Conservation (phyloP, 2,888 invertebrate genomes). For the Amphipyra berbera region DNA sequence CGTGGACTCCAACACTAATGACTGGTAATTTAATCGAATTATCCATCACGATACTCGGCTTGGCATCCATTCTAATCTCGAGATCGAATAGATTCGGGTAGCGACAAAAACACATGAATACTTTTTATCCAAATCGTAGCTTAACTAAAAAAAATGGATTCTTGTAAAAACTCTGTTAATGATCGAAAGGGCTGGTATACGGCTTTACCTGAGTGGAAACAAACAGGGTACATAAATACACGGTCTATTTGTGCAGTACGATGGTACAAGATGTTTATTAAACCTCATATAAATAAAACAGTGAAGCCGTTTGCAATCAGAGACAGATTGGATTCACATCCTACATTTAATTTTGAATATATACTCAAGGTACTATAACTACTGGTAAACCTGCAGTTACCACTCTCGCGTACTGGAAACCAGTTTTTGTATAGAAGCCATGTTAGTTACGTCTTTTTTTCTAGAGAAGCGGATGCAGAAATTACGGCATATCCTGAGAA, state of each 20-base stretch:
- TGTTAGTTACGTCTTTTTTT: slow-evolving; percentile 18
- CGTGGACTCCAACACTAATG: slow-evolving; percentile 67
- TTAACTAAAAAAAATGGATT: slow-evolving; percentile 25
- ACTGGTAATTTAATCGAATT: slow-evolving; percentile 75
- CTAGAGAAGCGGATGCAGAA: slow-evolving; percentile 34
- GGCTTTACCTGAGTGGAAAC: slow-evolving; percentile 63
- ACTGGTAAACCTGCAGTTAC: slow-evolving; percentile 24
- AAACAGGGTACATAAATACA: slow-evolving; percentile 50
- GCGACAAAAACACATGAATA: slow-evolving; percentile 49
- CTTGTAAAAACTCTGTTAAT: slow-evolving; percentile 55
- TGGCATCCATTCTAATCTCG: slow-evolving; percentile 58
- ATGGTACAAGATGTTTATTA: slow-evolving; percentile 7
- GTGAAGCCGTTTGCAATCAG: slow-evolving; percentile 12
- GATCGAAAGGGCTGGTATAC: slow-evolving; percentile 58
- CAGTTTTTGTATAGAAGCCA: slow-evolving; percentile 34
- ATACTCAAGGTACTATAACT: slow-evolving; percentile 1
- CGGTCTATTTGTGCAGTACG: slow-evolving; percentile 19
- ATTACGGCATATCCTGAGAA: slow-evolving; percentile 44
- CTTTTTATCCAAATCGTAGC: slow-evolving; percentile 56
- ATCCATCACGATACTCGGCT: slow-evolving; percentile 66
- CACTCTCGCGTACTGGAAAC: slow-evolving; percentile 32
- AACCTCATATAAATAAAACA: slow-evolving; percentile 17
- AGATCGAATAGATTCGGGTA: slow-evolving; percentile 60
- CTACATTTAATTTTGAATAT: slow-evolving; percentile 19
- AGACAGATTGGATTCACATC: slow-evolving; percentile 13